Percentiles rank a stretch among this genome's conserved stretches.
These are phyloP conservation scores for Athalia circularis DNA, from an alignment of 2,888 invertebrate species.

Conservation along the genomic window DNA sequence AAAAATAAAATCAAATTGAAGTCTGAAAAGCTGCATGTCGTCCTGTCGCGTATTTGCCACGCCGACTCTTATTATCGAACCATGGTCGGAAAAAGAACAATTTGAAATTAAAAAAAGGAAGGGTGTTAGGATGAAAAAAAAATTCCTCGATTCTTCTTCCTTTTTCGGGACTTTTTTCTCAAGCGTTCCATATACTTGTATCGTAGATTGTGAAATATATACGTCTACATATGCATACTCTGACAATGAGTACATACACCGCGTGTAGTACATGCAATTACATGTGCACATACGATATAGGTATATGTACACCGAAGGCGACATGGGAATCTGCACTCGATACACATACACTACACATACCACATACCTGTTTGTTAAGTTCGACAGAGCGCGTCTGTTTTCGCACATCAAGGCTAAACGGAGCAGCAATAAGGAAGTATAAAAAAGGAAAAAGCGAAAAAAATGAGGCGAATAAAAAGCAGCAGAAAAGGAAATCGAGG, in stretches of 20 bases:
- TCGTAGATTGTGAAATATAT: too few relatives aligned
- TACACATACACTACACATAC: neutral
- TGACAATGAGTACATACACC: too few relatives aligned
- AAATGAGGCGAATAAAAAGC: constrained; percentile 1
- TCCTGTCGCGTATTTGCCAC: constrained; percentile 1
- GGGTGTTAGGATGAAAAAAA: neutral
- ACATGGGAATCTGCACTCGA: neutral
- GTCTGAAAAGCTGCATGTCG: too few relatives aligned
- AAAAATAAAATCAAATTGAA: neutral
- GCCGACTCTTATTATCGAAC: constrained; percentile 14
- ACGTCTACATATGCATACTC: too few relatives aligned
- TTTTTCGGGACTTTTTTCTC: neutral
- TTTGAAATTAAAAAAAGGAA: neutral
- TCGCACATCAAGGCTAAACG: constrained; percentile 23
- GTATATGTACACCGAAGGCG: neutral
- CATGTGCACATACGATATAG: too few relatives aligned
- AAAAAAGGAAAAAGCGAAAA: neutral
- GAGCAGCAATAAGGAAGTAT: neutral
- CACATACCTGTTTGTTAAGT: constrained; percentile 2
- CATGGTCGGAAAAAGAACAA: neutral
- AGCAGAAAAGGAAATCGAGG: neutral
- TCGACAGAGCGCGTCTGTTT: neutral
- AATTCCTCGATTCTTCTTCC: neutral
- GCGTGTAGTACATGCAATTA: too few relatives aligned
- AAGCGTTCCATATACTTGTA: too few relatives aligned